Evolutionary conservation across 1,140 invertebrate genomes (phyloP), one percentile per base, ranked within the genome.

Genomic region (Euura saliciscinereae): DNA sequence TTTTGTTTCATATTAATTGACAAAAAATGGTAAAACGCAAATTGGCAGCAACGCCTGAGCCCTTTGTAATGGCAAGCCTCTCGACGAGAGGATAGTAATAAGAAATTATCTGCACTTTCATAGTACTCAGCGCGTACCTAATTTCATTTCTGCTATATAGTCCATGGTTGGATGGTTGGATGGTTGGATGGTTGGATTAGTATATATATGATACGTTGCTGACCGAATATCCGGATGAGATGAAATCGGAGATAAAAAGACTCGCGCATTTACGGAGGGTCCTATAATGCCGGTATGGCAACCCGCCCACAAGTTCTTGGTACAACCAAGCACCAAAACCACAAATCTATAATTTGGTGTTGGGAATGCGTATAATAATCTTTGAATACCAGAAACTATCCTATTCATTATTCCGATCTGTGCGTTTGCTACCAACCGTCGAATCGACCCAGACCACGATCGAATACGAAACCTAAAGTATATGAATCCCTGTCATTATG

Each of bases 321-420:
- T 59, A 59, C 51, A 59, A 59, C 51, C 8, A 59, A 76, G 69
- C 70, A 77, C 71, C 78, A 77, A 84, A 84, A 83, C 78, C 78
- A 75, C 83, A 86, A 86, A 87, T 86, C 79, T 86, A 87, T 87
- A 87, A 87, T 87, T 87, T 87, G 79, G 79, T 73, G 74, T 79
- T 76, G 79, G 81, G 82, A 28, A 85, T 85, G 77, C 80, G 84
- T 87, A 86, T 86, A 87, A 86, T 86, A 87, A 87, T 87, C 84
- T 82, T 84, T 79, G 82, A 87, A 87, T 87, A 85, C 84, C 85
- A 86, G 85, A 87, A 86, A 86, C 82, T 86, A 82, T 83, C 80
- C 85, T 87, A 87, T 87, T 87, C 81, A 87, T 87, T 87, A 87
- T 87, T 86, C 83, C 78, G 83, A 85, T 85, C 81, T 82, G 82